Evolutionary conservation across 2,888 invertebrate genomes (phyloP), one percentile per base, ranked within the genome.

Genomic region (Prosapia bicincta): DNA sequence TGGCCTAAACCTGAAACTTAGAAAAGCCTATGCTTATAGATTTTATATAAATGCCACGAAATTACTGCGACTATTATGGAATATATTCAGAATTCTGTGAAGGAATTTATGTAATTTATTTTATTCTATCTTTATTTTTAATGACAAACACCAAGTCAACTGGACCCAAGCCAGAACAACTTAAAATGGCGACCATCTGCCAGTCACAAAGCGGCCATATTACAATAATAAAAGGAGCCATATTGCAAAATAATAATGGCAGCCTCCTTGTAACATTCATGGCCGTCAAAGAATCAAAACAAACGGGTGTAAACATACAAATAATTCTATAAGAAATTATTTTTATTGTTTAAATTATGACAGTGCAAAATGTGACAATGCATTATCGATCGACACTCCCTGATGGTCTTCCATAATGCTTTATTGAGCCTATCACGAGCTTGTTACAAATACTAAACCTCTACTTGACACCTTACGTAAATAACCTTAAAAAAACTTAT

Each of bases 151-250:
- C n/a, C n/a, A n/a, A n/a, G n/a, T n/a, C n/a, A n/a, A n/a, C n/a
- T n/a, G n/a, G n/a, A n/a, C n/a, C n/a, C n/a, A n/a, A 6, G 30
- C 30, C 30, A 6, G 6, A 30, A 9, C 66, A 72, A 30, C 32
- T 66, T 68, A 76, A 76, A 67, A 76, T 76, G 76, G 76, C 76
- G 70, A 54, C 76, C 76, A 66, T 83, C 85, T 86, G 87, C 87
- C 87, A 82, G 81, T 82, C 80, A 82, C 81, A 81, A 83, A 84
- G 87, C 87, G 86, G 88, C 88, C 88, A 89, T 89, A 87, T 88
- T 80, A 85, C 85, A 84, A 85, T 79, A 88, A 88, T 86, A 89
- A 89, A 54, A 89, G 89, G 88, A 88, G 89, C 88, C 87, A 88
- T 88, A 88, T 88, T 86, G 85, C 84, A 84, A 83, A 84, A 85